Percentiles rank a stretch among this genome's conserved stretches.
These are phyloP conservation scores for Acrocephalus scirpaceus DNA, from an alignment of 2,797 vertebrate genomes.

Conservation along the genomic window DNA sequence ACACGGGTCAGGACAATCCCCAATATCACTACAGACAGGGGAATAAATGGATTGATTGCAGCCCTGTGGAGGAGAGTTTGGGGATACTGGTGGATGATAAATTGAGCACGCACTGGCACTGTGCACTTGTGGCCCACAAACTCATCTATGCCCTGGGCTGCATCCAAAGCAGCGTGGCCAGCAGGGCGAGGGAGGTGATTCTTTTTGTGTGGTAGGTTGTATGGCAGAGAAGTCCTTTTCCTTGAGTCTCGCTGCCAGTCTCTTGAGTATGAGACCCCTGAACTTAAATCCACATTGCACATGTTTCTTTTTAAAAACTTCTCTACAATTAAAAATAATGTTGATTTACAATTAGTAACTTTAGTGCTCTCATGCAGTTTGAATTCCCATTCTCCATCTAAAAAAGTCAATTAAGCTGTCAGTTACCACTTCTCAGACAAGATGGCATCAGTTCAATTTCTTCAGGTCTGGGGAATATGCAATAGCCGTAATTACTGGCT, in stretches of 20 bases:
- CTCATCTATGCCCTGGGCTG: not conserved
- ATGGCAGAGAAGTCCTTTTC: not conserved
- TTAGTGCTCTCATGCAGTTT: slow-evolving; percentile 12
- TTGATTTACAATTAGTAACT: slow-evolving; percentile 52
- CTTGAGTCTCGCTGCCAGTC: not conserved
- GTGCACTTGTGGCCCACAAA: not conserved
- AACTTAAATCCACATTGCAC: not conserved
- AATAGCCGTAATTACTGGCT: slow-evolving; percentile 55
- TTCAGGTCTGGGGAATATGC: slow-evolving; percentile 54
- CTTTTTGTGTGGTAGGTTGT: not conserved
- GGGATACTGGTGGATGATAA: not conserved
- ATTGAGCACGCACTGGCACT: not conserved
- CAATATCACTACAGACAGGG: fast-evolving
- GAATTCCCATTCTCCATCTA: slow-evolving; percentile 58
- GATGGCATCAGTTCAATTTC: slow-evolving; percentile 65
- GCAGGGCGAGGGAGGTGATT: fast-evolving
- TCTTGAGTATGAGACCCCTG: not conserved
- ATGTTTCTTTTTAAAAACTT: slow-evolving; percentile 12
- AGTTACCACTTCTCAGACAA: slow-evolving; percentile 58
- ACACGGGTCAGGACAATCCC: fast-evolving
- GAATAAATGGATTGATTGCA: not conserved
- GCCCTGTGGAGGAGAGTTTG: not conserved
- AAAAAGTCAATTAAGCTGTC: slow-evolving; percentile 62
- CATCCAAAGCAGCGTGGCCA: fast-evolving
- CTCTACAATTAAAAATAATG: not conserved